Conservation (phyloP, 2,113 vertebrate species). For the Ibidorhyncha struthersii region DNA sequence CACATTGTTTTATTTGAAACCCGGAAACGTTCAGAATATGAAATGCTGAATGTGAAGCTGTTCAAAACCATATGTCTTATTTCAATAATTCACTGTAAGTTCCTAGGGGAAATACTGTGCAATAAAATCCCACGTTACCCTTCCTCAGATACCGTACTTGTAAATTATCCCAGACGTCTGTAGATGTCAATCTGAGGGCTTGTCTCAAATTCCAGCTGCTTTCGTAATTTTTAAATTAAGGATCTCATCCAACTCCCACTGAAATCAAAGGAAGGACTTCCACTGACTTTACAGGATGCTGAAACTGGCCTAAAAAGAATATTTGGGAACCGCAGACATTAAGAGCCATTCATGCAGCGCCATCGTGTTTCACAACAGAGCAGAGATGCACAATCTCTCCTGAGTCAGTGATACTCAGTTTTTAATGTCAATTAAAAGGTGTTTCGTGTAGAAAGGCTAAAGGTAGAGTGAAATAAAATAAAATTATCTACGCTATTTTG, state of each 20-base stretch:
- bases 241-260: neutral
- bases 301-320: neutral
- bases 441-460: neutral
- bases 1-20: conserved; percentile 9
- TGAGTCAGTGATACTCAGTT: neutral
- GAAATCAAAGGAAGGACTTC: conserved; percentile 19
- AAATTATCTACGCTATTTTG: neutral
- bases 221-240: conserved; percentile 16
- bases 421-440: neutral
- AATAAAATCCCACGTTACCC: neutral
- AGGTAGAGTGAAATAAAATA: neutral
- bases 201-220: conserved; percentile 10
- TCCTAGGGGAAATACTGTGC: neutral
- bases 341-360: neutral
- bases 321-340: neutral
- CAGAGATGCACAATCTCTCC: neutral
- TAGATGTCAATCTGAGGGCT: neutral
- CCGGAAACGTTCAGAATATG: neutral
- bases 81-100: conserved; percentile 43
- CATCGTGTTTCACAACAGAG: neutral
- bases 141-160: neutral
- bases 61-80: conserved; percentile 15
- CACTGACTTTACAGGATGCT: neutral
- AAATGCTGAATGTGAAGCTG: neutral
- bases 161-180: neutral